Evolutionary conservation across 2,113 vertebrate species (phyloP), one percentile per base, ranked within the genome.

Genomic region (Nibea albiflora): DNA sequence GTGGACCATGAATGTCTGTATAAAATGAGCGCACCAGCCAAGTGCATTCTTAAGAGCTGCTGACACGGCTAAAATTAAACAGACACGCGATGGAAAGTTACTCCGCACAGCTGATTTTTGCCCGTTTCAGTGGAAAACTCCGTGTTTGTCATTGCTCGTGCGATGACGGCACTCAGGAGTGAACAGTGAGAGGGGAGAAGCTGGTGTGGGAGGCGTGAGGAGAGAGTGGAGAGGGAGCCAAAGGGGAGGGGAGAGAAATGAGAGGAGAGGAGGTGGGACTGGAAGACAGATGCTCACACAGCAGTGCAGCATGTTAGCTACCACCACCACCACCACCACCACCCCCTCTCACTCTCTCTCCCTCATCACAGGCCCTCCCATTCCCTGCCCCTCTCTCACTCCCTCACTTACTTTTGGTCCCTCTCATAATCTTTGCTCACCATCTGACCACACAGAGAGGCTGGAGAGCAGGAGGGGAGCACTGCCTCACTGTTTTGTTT

Each of bases 391-490:
- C 86, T 68, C 57, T 67, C 28, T 87, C 39, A 0, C 74, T 88
- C 80, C 71, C 86, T 85, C 86, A 47, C 86, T 84, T 53, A 76
- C 76, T 75, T 80, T 47, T 35, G 17, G 67, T 76, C 74, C 80
- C 70, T 75, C 68, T 78, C 54, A 54, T 79, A 76, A 63, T 88
- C 83, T 63, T 69, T 88, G 50, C 47, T 78, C 68, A 47, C 75
- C 73, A 83, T 91, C 78, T 85, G 80, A 73, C 83, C 80, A 79
- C 87, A 82, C 81, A 86, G 76, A 90, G 71, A 64, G 47, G 80
- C n/a, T 53, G 28, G 60, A 73, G 80, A 85, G 80, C 77, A n/a
- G 73, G 62, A 72, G 78, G 81, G 77, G 78, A 61, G 74, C 15
- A 39, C 57, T 3, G 28, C 35, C n/a, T 65, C 65, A 77, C 80